Base-by-base conservation (phyloP, 2,888 invertebrate genomes). In the Horisme vitalbata region DNA sequence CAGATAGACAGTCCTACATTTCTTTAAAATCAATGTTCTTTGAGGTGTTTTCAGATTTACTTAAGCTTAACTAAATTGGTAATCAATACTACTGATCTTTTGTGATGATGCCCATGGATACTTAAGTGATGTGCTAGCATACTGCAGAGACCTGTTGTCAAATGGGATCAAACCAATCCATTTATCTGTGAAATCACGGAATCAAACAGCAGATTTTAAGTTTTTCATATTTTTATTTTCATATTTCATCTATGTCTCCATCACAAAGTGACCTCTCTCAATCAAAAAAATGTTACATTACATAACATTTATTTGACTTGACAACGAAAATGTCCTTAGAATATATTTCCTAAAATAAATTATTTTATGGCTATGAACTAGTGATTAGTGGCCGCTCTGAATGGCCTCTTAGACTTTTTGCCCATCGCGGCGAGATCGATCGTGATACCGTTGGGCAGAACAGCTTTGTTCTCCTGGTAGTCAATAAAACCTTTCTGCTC, bases 391-490 rank as follows among this genome's bases (percentile, higher is more conserved):
- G 91, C 82, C 62, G 86, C 80, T 70, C 89, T 87, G 61, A 90
- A 91, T 55, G 94, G 94, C 79, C 94, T 91, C 65, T 93, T 92
- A 31, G 93, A 92, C 70, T 94, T 94, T 71, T 94, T 94, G 55
- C 93, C 94, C 92, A 94, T 92, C 45, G 90, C 89, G 57, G 92
- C 88, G 76, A 94, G 91, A 83, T 94, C 93, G 62, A 94, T 92
- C 52, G 93, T 92, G 56, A 94, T 91, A 36, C 94, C 94, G 71
- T 93, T 94, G 24, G 94, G 93, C 48, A 94, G 81, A 13, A 94
- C 93, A 34, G 94, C 93, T 69, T 93, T 93, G 70, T 94, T 94
- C 74, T 93, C 93, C 72, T 93, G 92, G 66, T 94, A 94, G 76
- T 94, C 94, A 52, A 94, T 90, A 65, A 93, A 94, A 13, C 93